These are phyloP conservation scores for Amyelois transitella DNA, from an alignment of 1,140 invertebrate genomes.

Conservation along the genomic window DNA sequence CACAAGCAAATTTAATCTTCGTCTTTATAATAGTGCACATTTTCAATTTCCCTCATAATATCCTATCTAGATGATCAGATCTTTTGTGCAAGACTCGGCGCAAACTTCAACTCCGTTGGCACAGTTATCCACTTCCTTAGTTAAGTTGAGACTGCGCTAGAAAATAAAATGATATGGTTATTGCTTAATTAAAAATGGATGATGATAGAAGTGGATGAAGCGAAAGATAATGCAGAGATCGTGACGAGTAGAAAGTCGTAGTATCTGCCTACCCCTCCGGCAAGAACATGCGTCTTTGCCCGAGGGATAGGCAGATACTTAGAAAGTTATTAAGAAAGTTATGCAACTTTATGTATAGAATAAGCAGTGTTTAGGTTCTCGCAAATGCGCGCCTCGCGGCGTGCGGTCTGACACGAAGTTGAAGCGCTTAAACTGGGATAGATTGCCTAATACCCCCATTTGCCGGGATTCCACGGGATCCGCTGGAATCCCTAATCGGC, in stretches of 20 bases:
- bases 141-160: neutral
- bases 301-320: too few relatives aligned
- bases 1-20: neutral
- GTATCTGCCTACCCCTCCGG: too few relatives aligned
- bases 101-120: neutral
- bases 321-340: too few relatives aligned
- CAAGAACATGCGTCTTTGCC: too few relatives aligned
- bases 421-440: slow-evolving; percentile 13
- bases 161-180: neutral
- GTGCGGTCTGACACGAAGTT: slow-evolving; percentile 6
- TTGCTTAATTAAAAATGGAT: neutral
- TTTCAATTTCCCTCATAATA: neutral
- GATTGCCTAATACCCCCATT: slow-evolving; percentile 14
- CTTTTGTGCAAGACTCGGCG: neutral
- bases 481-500: slow-evolving; percentile 47
- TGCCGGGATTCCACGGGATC: slow-evolving; percentile 13
- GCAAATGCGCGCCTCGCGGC: too few relatives aligned
- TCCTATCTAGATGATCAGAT: neutral
- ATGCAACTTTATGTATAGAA: too few relatives aligned
- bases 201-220: too few relatives aligned
- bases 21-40: neutral
- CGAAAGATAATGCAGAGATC: too few relatives aligned
- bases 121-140: neutral
- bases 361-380: too few relatives aligned
- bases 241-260: too few relatives aligned